Percentiles rank a stretch among this genome's conserved stretches.
Evolutionary conservation across 2,888 invertebrate genomes (phyloP).

Genomic region (Drosophila longiperda): DNA sequence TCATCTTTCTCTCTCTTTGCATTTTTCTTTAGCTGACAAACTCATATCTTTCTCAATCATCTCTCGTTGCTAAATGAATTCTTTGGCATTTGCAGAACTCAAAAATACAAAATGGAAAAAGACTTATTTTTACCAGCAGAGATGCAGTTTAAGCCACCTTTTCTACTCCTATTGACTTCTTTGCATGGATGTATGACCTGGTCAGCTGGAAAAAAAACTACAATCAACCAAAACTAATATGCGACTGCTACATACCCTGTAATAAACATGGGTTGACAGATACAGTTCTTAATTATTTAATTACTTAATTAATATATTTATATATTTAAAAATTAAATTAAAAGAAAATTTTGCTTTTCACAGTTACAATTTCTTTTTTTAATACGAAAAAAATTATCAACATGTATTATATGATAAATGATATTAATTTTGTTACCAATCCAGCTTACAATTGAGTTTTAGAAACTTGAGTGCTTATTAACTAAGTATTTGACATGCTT

Average conservation of each 20-base stretch:
- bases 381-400: constrained; percentile 10
- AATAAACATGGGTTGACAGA: no score
- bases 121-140: constrained; percentile 13
- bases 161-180: not conserved
- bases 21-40: constrained; percentile 11
- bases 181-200: not conserved
- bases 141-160: constrained; percentile 21
- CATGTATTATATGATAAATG: not conserved
- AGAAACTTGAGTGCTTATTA: constrained; percentile 56
- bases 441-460: constrained; percentile 61
- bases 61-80: constrained; percentile 34
- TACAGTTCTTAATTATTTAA: no score
- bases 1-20: not conserved
- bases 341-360: constrained; percentile 5
- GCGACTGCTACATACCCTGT: not conserved
- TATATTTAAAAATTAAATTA: no score
- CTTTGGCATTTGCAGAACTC: constrained; percentile 10
- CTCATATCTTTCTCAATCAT: constrained; percentile 18
- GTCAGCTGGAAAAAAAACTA: not conserved
- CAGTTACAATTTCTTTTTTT: constrained; percentile 5
- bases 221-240: not conserved
- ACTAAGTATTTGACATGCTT: constrained; percentile 64
- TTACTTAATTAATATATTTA: no score
- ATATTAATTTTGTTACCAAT: constrained; percentile 1
- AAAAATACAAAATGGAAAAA: not conserved